Base-by-base conservation (phyloP, 2,797 vertebrate species). In the Parambassis ranga region DNA sequence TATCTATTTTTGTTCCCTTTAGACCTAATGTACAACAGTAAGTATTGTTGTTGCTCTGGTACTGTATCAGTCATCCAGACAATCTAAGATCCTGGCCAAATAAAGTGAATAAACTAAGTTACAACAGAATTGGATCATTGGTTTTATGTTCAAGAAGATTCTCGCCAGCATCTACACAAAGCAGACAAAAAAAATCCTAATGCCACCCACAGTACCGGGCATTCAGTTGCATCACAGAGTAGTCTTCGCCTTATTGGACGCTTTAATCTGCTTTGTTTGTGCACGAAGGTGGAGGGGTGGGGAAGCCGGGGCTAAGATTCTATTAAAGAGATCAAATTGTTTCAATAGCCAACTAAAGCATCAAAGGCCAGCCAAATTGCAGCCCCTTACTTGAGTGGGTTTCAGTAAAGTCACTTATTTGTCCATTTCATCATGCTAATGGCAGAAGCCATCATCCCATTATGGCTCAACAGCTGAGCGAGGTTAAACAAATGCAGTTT, bases 361-460 rank as follows among this genome's bases (percentile, higher is more conserved):
- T 94, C 93, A 90, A 74, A 48, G 84, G 84, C 85, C 89, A 86
- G 84, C 88, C 90, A 92, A 94, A 93, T 88, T 83, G 87, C 86
- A 84, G 71, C 46, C 79, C 65, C 69, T 85, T 78, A 90, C 85
- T 84, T 87, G 81, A 77, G 82, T 67, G 67, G 83, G 86, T 89
- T 88, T 88, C 73, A 77, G 83, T 76, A 60, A 49, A 92, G 87
- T 92, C 89, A 92, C 78, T 92, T 89, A 93, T 92, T 89, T 90
- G 90, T 80, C 84, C 82, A 91, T 92, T 94, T 94, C 92, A 94
- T 94, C 91, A 93, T 88, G 77, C 75, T 92, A 87, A 90, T 91
- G 88, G 92, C 87, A 77, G 80, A 50, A 77, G 70, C 89, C 81
- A 93, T 90, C 88, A 92, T 86, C 81, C 81, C 69, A 80, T 85